These are phyloP conservation scores for Plectropomus leopardus DNA, from an alignment of 2,113 vertebrate genomes.

Conservation along the genomic window DNA sequence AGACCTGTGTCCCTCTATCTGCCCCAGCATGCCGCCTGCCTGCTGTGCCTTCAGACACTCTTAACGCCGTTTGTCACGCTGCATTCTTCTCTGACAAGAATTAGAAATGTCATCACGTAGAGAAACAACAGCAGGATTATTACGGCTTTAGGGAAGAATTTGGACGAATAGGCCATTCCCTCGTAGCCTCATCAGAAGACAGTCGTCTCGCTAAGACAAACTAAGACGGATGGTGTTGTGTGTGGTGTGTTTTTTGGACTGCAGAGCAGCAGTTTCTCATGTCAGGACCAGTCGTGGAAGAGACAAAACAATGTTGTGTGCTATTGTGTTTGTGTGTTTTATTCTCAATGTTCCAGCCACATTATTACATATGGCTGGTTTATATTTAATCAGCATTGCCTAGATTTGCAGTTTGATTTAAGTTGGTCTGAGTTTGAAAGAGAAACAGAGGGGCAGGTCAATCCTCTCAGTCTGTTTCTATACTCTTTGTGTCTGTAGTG, in stretches of 20 bases:
- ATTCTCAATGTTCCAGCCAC: background rate
- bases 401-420: too few species aligned
- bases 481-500: too few species aligned
- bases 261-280: background rate
- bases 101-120: constrained; percentile 69
- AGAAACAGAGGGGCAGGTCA: too few species aligned
- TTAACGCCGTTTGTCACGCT: constrained; percentile 63
- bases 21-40: constrained; percentile 29
- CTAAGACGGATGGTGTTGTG: background rate
- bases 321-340: background rate
- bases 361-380: background rate
- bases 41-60: constrained; percentile 56
- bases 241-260: background rate
- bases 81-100: constrained; percentile 76
- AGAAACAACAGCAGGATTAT: constrained; percentile 71
- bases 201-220: constrained; percentile 16
- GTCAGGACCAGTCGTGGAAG: background rate
- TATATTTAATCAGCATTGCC: too few species aligned
- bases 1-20: constrained; percentile 31
- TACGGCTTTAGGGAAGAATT: constrained; percentile 60
- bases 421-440: too few species aligned
- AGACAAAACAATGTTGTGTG: background rate
- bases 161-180: constrained; percentile 45
- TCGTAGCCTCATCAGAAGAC: constrained; percentile 23
- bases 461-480: too few species aligned